These are phyloP conservation scores for Gastrophysa polygoni DNA, from an alignment of 2,888 invertebrate genomes.

Conservation along the genomic window DNA sequence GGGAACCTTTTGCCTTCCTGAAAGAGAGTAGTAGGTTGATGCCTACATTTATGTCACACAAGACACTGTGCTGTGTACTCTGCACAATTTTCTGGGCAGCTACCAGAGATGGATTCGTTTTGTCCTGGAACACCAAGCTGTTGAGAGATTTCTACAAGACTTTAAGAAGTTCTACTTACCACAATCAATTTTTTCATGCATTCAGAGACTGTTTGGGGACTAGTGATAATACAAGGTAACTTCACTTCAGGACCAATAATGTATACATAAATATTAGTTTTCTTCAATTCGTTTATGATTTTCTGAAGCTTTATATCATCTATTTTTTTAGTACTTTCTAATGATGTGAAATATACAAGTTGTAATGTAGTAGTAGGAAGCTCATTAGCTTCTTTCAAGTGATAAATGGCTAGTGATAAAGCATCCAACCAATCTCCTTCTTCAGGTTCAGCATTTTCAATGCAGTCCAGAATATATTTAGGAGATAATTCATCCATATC, in stretches of 20 bases:
- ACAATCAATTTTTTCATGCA: conserved; percentile 32
- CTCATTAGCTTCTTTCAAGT: conserved; percentile 26
- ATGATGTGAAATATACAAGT: conserved; percentile 35
- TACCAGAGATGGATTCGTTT: conserved; percentile 21
- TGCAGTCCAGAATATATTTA: conserved; percentile 17
- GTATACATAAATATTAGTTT: conserved; percentile 35
- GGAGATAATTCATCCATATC: conserved; percentile 23
- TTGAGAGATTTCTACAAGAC: too few species aligned
- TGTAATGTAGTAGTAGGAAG: conserved; percentile 24
- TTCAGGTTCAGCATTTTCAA: conserved; percentile 25
- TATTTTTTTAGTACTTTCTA: conserved; percentile 24
- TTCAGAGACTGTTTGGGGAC: conserved; percentile 20
- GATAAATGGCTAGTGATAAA: conserved; percentile 29
- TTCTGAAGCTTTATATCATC: conserved; percentile 20
- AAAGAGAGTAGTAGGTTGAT: conserved; percentile 31
- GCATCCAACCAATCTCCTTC: conserved; percentile 35
- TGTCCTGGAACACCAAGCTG: conserved; percentile 19
- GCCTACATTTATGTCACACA: conserved; percentile 35
- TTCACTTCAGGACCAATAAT: conserved; percentile 37
- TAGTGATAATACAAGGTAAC: conserved; percentile 29
- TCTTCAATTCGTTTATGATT: conserved; percentile 28
- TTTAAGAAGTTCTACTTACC: too few species aligned
- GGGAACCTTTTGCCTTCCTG: conserved; percentile 31
- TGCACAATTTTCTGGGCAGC: conserved; percentile 30
- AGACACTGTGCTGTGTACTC: conserved; percentile 27